phyloP scores from a whole-genome alignment of 2,113 vertebrate species.

The Amblyopsis rosae region DNA sequence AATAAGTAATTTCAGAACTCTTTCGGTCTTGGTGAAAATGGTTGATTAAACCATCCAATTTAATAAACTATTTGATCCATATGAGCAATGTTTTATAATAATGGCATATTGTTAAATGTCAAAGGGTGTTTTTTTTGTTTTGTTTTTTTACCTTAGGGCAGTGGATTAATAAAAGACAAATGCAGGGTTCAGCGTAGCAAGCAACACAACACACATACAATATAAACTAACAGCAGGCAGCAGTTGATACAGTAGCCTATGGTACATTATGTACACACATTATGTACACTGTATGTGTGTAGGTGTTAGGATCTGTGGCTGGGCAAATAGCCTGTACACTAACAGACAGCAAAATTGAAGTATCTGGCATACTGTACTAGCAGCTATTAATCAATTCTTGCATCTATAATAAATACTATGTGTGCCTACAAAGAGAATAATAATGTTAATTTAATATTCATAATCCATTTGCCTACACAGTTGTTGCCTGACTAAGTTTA shows the following conservation, averaged over 20 bases:
- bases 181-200: not conserved
- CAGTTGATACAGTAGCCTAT: not conserved
- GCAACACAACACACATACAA: constrained; percentile 1
- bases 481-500: constrained; percentile 63
- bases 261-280: no score
- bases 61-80: not conserved
- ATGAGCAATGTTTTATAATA: not conserved
- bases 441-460: constrained; percentile 47
- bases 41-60: not conserved
- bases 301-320: no score
- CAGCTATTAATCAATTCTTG: constrained; percentile 43
- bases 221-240: constrained; percentile 3
- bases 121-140: not conserved
- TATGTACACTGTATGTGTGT: no score
- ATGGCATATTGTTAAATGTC: not conserved
- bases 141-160: not conserved
- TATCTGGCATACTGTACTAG: constrained; percentile 15
- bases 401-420: constrained; percentile 42
- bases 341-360: constrained; percentile 1
- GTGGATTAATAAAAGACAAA: constrained; percentile 1
- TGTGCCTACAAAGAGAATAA: constrained; percentile 29
- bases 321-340: not conserved
- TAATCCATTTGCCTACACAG: constrained; percentile 49
- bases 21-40: not conserved
- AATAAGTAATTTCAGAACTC: not conserved